These are phyloP conservation scores for Lagopus leucura DNA, from an alignment of 2,113 vertebrate species.

Conservation along the genomic window DNA sequence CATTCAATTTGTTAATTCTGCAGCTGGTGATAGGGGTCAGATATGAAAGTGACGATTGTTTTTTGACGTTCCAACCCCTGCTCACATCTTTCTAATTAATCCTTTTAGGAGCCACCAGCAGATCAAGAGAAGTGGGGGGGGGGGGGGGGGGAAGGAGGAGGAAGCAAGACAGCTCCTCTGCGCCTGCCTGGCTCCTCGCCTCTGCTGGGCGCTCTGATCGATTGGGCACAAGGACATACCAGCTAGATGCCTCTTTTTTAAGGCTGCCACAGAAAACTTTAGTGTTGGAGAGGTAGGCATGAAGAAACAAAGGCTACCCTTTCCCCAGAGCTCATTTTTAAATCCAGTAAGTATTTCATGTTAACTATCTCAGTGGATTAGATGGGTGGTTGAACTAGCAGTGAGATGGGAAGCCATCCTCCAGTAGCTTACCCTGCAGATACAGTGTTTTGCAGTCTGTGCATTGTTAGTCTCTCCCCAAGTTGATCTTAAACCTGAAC, in stretches of 20 bases:
- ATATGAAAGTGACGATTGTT: conserved; percentile 86
- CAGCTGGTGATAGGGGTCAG: conserved; percentile 85
- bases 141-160: conserved; percentile 34
- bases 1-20: conserved; percentile 88
- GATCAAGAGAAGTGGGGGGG: conserved; percentile 70
- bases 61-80: conserved; percentile 82
- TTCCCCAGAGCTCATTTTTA: neutral
- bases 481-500: neutral
- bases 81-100: conserved; percentile 85
- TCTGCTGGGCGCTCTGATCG: neutral
- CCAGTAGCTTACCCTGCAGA: neutral
- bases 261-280: neutral
- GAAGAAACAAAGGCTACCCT: neutral
- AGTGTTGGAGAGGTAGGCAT: neutral
- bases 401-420: neutral
- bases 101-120: conserved; percentile 81
- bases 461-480: neutral
- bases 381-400: neutral
- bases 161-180: neutral
- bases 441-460: neutral
- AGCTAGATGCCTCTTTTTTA: neutral
- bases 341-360: neutral
- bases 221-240: neutral
- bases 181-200: neutral
- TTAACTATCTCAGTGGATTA: neutral